These are phyloP conservation scores for Alosa sapidissima DNA, from an alignment of 2,797 vertebrate species.

Conservation along the genomic window DNA sequence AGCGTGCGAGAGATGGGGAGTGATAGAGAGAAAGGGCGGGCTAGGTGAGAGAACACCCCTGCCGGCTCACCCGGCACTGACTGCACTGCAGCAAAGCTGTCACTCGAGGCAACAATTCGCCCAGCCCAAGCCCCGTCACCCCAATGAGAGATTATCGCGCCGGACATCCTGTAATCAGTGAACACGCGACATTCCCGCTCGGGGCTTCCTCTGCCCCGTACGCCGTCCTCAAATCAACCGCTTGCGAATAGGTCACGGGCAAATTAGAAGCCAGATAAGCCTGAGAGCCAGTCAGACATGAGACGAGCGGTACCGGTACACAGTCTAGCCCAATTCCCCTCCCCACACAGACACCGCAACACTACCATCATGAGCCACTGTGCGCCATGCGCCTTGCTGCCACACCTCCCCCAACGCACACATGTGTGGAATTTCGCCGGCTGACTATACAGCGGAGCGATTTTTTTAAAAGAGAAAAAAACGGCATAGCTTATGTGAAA, in stretches of 20 bases:
- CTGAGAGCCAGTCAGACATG: not conserved
- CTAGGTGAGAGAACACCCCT: slow-evolving; percentile 32
- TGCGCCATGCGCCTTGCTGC: not conserved
- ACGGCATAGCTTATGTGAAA: slow-evolving; percentile 23
- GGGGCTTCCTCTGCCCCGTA: not conserved
- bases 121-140: not conserved
- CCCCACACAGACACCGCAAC: slow-evolving; percentile 9
- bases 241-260: not conserved
- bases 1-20: slow-evolving; percentile 48
- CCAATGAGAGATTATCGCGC: not conserved
- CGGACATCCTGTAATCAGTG: slow-evolving; percentile 3
- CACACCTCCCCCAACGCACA: slow-evolving; percentile 49
- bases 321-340: not conserved
- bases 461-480: slow-evolving; percentile 14
- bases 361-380: not conserved
- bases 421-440: slow-evolving; percentile 50
- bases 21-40: slow-evolving; percentile 48
- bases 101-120: slow-evolving; percentile 49
- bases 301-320: not conserved
- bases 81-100: slow-evolving; percentile 77
- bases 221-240: not conserved
- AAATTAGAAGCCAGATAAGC: not conserved
- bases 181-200: not conserved
- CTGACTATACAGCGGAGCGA: slow-evolving; percentile 37
- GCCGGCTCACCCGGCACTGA: slow-evolving; percentile 62